Conservation (phyloP, 1,140 invertebrate genomes). For the Apolygus lucorum region DNA sequence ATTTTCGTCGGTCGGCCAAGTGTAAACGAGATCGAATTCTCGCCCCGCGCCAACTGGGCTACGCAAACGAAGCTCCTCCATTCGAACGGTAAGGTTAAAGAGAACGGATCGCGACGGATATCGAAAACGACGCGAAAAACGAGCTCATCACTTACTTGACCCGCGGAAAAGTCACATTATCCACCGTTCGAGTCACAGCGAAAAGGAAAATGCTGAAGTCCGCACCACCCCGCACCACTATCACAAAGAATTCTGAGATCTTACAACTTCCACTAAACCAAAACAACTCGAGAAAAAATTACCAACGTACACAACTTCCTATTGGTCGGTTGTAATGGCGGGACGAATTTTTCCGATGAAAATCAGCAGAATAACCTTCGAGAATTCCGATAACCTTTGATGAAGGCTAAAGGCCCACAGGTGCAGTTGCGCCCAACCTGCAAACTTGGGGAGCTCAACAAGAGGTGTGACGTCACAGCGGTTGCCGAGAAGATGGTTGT, state of each 20-base stretch:
- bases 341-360: background rate
- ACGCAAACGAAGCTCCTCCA: background rate
- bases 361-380: background rate
- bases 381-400: background rate
- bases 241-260: background rate
- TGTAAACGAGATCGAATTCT: background rate
- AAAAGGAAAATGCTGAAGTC: too few relatives aligned
- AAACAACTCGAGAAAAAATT: background rate
- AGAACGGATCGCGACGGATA: too few relatives aligned
- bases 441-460: too few relatives aligned
- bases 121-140: too few relatives aligned
- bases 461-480: too few relatives aligned
- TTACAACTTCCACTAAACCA: slow-evolving; percentile 11
- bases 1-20: background rate
- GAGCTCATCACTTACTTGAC: too few relatives aligned
- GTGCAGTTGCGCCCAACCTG: too few relatives aligned
- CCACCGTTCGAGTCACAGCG: too few relatives aligned
- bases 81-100: too few relatives aligned
- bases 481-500: too few relatives aligned
- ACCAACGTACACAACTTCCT: slow-evolving; percentile 4
- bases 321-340: background rate
- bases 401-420: too few relatives aligned
- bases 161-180: too few relatives aligned
- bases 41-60: slow-evolving; percentile 13
- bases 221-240: background rate